phyloP scores from a whole-genome alignment of 2,113 vertebrate species.

The Tenrec ecaudatus region DNA sequence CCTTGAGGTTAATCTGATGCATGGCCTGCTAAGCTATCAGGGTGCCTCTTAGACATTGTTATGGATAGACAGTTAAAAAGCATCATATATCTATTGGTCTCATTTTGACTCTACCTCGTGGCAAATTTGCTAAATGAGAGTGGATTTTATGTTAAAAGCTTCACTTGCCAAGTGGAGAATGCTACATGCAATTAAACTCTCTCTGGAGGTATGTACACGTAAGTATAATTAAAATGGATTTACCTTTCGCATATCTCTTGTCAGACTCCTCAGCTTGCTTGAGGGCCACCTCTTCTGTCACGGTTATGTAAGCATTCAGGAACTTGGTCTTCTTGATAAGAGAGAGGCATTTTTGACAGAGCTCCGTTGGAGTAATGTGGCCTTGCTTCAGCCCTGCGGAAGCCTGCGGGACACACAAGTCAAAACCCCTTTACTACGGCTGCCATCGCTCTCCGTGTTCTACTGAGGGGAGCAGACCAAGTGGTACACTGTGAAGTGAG shows the following conservation, averaged over 20 bases:
- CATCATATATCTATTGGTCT: not conserved
- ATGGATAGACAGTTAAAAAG: slow-evolving; percentile 1
- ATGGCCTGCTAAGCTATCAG: no score
- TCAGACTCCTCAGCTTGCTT: slow-evolving; percentile 94
- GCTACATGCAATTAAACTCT: slow-evolving; percentile 37
- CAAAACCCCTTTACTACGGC: not conserved
- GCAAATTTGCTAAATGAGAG: slow-evolving; percentile 50
- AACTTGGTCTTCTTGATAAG: slow-evolving; percentile 90
- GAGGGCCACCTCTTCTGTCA: slow-evolving; percentile 92
- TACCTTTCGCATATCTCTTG: slow-evolving; percentile 90
- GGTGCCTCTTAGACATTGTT: slow-evolving; percentile 28
- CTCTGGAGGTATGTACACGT: not conserved
- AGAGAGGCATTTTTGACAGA: slow-evolving; percentile 93
- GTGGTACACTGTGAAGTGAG: not conserved
- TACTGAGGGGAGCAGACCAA: not conserved
- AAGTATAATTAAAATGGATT: not conserved
- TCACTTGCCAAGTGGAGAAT: slow-evolving; percentile 46
- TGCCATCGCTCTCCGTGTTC: not conserved
- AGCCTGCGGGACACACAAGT: slow-evolving; percentile 85
- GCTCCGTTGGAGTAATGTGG: slow-evolving; percentile 90
- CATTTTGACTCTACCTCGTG: slow-evolving; percentile 20
- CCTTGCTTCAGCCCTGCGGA: slow-evolving; percentile 92
- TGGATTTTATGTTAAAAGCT: slow-evolving; percentile 43
- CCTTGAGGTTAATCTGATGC: no score
- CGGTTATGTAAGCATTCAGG: slow-evolving; percentile 94